Base-by-base conservation (phyloP, 1,140 invertebrate species). In the Lordiphosa clarofinis region DNA sequence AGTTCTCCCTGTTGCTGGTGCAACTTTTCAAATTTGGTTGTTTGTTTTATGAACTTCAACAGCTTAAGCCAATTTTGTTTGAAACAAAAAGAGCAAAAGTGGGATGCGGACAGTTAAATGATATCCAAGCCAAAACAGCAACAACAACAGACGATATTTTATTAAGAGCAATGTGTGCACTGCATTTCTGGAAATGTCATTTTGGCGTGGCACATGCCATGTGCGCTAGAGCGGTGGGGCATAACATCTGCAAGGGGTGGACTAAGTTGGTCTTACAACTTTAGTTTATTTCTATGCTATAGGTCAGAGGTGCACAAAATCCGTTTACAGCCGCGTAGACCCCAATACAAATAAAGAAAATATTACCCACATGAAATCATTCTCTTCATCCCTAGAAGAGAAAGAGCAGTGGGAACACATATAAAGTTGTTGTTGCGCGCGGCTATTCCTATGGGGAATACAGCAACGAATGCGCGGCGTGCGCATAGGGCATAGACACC, bases 31-130 rank as follows among this genome's bases (percentile, higher is more conserved):
- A 65, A 70, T 75, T 75, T 56, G 49, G 54, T 75, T 74, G 71
- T 75, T 74, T 74, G 65, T 75, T 75, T 75, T 60, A 70, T 75
- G 73, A 75, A 75, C 73, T 75, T 71, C 50, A 65, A 70, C 56
- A 61, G 66, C 61, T 75, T 71, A 76, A 75, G 66, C 73, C 73
- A 71, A 70, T 75, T 75, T 71, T 36, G 59, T 48, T 36, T 48
- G 52, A 38, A 36, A 71, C 40, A 44, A n/a, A 54, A 42, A 40
- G 36, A 35, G 40, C 11, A 56, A 62, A 36, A 28, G 54, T 10
- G 19, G 57, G 38, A 57, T 48, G 11, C 38, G 28, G 7, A 31
- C 40, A 53, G 55, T 55, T 31, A 68, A 59, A 48, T 68, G 48
- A 57, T 59, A 67, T 68, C 36, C 36, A 38, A 64, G 11, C 55